These are phyloP conservation scores for Pseudonaja textilis DNA, from an alignment of 2,113 vertebrate genomes.

Conservation along the genomic window DNA sequence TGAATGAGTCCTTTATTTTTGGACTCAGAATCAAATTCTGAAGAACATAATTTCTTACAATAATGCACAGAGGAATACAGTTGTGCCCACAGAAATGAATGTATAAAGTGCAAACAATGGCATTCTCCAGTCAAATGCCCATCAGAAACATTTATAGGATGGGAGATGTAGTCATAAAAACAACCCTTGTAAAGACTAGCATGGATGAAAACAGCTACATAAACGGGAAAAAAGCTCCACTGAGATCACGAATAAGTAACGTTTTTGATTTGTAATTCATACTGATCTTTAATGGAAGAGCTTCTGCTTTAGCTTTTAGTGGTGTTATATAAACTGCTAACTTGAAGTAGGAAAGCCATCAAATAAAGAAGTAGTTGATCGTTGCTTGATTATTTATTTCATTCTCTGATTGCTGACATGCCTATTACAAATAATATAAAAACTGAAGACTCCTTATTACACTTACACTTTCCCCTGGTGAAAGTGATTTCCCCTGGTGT, in stretches of 20 bases:
- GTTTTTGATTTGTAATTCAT: background rate
- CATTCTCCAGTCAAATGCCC: background rate
- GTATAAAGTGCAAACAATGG: background rate
- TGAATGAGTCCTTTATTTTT: background rate
- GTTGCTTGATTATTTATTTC: background rate
- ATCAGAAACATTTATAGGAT: background rate
- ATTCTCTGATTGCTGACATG: background rate
- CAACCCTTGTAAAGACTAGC: background rate
- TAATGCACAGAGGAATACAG: background rate
- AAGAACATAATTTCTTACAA: background rate
- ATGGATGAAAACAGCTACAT: background rate
- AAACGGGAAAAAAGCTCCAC: background rate
- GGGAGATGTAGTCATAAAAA: background rate
- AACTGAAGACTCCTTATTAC: background rate
- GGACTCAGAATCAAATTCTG: background rate
- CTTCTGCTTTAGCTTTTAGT: background rate
- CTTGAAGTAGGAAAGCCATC: background rate
- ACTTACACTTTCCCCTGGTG: background rate
- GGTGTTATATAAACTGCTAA: background rate
- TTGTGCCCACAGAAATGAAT: background rate
- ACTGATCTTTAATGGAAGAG: background rate
- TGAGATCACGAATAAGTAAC: background rate
- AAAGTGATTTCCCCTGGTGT: background rate
- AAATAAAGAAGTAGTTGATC: background rate
- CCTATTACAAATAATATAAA: background rate